Conservation (phyloP, 2,113 vertebrate species). For the Trichomycterus rosablanca region DNA sequence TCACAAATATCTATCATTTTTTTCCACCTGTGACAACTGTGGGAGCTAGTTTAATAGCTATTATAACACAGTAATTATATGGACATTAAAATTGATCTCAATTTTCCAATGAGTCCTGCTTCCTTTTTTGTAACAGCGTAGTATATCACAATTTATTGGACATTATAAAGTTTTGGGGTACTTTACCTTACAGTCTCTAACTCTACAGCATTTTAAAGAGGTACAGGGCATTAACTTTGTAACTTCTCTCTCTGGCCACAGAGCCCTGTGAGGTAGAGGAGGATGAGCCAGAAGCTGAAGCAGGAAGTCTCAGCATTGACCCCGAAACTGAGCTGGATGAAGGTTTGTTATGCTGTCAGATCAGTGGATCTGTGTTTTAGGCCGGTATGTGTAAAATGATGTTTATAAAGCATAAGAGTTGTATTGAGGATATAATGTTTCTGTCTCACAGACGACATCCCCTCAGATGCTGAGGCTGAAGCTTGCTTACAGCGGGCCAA, state of each 20-base stretch:
- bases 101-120: too few relatives aligned
- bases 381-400: not conserved
- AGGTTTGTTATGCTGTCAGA: constrained; percentile 59
- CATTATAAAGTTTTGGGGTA: too few relatives aligned
- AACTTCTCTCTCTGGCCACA: constrained; percentile 52
- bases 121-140: too few relatives aligned
- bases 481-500: constrained; percentile 61
- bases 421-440: constrained; percentile 10
- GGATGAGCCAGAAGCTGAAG: constrained; percentile 77
- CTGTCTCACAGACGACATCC: constrained; percentile 74
- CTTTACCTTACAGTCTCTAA: too few relatives aligned
- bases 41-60: too few relatives aligned
- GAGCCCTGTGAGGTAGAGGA: constrained; percentile 71
- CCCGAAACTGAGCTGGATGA: constrained; percentile 87
- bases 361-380: not conserved
- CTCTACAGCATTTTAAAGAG: too few relatives aligned
- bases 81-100: too few relatives aligned
- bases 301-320: constrained; percentile 78
- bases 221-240: not conserved
- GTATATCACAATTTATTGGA: too few relatives aligned
- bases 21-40: too few relatives aligned
- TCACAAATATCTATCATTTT: too few relatives aligned
- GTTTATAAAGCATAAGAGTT: not conserved
- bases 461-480: constrained; percentile 83
- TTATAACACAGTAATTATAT: too few relatives aligned